Conservation (phyloP, 2,113 vertebrate species). For the Elephas maximus region DNA sequence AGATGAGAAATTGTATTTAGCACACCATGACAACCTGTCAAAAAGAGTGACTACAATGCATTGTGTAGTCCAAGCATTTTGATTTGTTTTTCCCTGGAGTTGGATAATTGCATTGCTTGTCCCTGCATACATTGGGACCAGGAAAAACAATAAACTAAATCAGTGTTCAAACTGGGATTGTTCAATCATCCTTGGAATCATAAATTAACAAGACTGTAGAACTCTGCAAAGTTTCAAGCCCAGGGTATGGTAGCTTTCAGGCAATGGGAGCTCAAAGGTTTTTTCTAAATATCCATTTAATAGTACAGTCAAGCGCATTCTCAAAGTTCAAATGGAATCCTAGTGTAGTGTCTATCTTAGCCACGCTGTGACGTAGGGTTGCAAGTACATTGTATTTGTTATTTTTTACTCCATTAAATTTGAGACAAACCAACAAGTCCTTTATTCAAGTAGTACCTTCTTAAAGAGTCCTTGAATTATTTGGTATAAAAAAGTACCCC, state of each 20-base stretch:
- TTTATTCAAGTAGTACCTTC: constrained; percentile 10
- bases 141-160: constrained; percentile 58
- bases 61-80: constrained; percentile 34
- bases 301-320: not conserved
- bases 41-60: constrained; percentile 64
- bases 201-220: not conserved
- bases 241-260: not conserved
- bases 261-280: not conserved
- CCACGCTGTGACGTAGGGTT: not conserved
- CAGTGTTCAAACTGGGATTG: not conserved
- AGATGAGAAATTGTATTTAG: constrained; percentile 74
- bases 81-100: constrained; percentile 62
- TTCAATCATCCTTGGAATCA: not conserved
- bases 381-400: constrained; percentile 65
- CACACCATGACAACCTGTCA: constrained; percentile 75
- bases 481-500: not conserved
- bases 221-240: not conserved
- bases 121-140: not conserved
- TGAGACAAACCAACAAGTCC: constrained; percentile 19
- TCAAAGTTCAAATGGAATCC: constrained; percentile 26
- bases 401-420: constrained; percentile 74
- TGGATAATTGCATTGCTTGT: constrained; percentile 63
- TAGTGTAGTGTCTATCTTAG: not conserved
- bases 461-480: not conserved
- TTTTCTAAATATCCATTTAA: constrained; percentile 56